A percentile compares a stretch with the other conserved stretches of the same genome.
phyloP scores from a whole-genome alignment of 2,113 vertebrate species.

The Pagrus major region DNA sequence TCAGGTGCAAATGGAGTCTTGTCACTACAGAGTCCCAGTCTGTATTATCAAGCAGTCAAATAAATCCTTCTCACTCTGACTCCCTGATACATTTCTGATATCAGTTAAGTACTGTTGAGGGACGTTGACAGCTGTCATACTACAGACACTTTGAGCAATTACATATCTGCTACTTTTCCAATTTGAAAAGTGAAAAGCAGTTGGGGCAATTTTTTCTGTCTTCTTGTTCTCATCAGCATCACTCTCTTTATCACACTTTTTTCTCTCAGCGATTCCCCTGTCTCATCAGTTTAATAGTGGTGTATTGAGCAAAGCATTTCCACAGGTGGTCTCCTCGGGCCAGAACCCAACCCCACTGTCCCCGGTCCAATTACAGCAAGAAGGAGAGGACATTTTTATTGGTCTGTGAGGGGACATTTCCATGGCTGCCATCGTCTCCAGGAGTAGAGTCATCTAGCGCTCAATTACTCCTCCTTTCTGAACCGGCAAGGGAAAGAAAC shows the following conservation, averaged over 20 bases:
- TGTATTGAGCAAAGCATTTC: slow-evolving; percentile 75
- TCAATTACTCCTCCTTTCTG: slow-evolving; percentile 74
- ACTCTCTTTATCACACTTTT: slow-evolving; percentile 48
- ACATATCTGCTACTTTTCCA: not conserved
- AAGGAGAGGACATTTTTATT: slow-evolving; percentile 75
- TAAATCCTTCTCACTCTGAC: slow-evolving; percentile 31
- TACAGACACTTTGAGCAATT: slow-evolving; percentile 1
- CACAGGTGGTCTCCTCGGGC: slow-evolving; percentile 74
- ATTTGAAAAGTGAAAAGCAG: slow-evolving; percentile 21
- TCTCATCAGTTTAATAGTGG: slow-evolving; percentile 73
- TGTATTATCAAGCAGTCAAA: slow-evolving; percentile 24
- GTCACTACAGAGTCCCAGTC: slow-evolving; percentile 2
- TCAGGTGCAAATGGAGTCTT: slow-evolving; percentile 2
- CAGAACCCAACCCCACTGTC: slow-evolving; percentile 68
- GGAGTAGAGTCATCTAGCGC: slow-evolving; percentile 66
- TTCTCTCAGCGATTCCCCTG: slow-evolving; percentile 50
- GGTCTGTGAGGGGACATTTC: slow-evolving; percentile 77
- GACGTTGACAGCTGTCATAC: slow-evolving; percentile 18
- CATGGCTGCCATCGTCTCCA: slow-evolving; percentile 67
- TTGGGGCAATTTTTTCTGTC: not conserved
- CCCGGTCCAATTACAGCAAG: slow-evolving; percentile 80
- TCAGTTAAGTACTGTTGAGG: not conserved
- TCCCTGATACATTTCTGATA: not conserved
- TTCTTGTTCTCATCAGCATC: slow-evolving; percentile 57
- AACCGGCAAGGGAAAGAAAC: slow-evolving; percentile 53